phyloP scores from a whole-genome alignment of 2,888 invertebrate genomes.

The Tenthredo notha region DNA sequence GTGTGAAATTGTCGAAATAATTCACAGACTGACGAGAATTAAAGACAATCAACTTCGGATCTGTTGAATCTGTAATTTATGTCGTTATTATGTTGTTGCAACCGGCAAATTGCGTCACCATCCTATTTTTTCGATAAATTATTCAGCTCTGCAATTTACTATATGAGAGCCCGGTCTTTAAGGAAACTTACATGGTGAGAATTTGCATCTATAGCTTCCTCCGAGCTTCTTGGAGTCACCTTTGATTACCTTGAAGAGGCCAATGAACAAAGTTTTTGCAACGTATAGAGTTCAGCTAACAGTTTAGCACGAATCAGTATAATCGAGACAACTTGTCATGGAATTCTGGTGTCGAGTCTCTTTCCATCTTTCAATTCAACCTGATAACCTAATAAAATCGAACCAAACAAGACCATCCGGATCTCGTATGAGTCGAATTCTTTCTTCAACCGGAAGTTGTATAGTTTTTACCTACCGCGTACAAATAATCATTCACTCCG shows the following conservation, averaged over 20 bases:
- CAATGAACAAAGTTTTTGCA: conserved; percentile 33
- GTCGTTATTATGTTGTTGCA: background rate
- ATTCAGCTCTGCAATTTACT: background rate
- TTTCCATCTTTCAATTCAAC: background rate
- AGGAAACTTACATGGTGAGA: conserved; percentile 19
- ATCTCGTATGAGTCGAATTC: background rate
- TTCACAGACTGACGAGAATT: background rate
- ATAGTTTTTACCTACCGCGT: background rate
- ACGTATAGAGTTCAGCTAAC: conserved; percentile 37
- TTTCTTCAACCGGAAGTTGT: background rate
- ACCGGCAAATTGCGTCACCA: background rate
- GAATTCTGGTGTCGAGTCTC: background rate
- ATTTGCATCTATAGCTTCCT: background rate
- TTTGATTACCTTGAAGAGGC: conserved; percentile 38
- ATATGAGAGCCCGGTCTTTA: background rate
- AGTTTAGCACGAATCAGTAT: conserved; percentile 41
- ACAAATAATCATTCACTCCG: background rate
- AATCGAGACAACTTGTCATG: conserved; percentile 19
- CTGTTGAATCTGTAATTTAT: background rate
- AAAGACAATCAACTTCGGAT: background rate
- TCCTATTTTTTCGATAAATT: background rate
- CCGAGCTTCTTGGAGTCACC: conserved; percentile 30
- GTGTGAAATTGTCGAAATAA: background rate
- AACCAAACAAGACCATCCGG: conserved; percentile 15
- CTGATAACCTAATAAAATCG: conserved; percentile 38